These are phyloP conservation scores for Drosophila biarmipes DNA, from an alignment of 1,140 invertebrate species.

Conservation along the genomic window DNA sequence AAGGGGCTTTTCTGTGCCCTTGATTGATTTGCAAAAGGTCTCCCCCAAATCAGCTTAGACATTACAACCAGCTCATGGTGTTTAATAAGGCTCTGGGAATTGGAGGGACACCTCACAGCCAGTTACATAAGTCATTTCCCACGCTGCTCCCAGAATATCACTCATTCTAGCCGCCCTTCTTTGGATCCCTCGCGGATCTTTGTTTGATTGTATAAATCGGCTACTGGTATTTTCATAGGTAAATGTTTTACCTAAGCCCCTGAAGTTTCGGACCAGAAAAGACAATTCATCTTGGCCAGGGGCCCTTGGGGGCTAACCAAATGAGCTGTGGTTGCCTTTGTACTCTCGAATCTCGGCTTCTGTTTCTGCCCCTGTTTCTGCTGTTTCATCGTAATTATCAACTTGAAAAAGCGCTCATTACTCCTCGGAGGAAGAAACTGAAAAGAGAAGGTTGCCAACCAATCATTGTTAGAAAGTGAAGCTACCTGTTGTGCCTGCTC, in stretches of 20 bases:
- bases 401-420: slow-evolving; percentile 78
- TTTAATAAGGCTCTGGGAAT: slow-evolving; percentile 59
- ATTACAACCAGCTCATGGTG: slow-evolving; percentile 73
- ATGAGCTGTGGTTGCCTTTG: slow-evolving; percentile 53
- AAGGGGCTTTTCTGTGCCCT: slow-evolving; percentile 15
- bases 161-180: slow-evolving; percentile 21
- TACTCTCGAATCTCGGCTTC: slow-evolving; percentile 24
- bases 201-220: slow-evolving; percentile 68
- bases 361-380: slow-evolving; percentile 48
- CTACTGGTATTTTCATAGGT: slow-evolving; percentile 79
- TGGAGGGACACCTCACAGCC: slow-evolving; percentile 29
- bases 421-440: slow-evolving; percentile 19
- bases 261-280: slow-evolving; percentile 24
- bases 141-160: slow-evolving; percentile 71
- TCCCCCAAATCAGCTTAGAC: slow-evolving; percentile 65
- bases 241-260: slow-evolving; percentile 75
- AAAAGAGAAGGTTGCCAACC: slow-evolving; percentile 45
- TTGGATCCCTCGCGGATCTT: slow-evolving; percentile 21
- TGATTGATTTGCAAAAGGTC: slow-evolving; percentile 70
- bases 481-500: slow-evolving; percentile 20
- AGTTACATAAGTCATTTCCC: slow-evolving; percentile 73
- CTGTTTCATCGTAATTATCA: slow-evolving; percentile 80
- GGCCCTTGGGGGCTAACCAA: slow-evolving; percentile 54
- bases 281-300: slow-evolving; percentile 58
- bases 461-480: slow-evolving; percentile 76